Base-by-base conservation (phyloP, 1,140 invertebrate genomes). In the Trinorchestia longiramus region DNA sequence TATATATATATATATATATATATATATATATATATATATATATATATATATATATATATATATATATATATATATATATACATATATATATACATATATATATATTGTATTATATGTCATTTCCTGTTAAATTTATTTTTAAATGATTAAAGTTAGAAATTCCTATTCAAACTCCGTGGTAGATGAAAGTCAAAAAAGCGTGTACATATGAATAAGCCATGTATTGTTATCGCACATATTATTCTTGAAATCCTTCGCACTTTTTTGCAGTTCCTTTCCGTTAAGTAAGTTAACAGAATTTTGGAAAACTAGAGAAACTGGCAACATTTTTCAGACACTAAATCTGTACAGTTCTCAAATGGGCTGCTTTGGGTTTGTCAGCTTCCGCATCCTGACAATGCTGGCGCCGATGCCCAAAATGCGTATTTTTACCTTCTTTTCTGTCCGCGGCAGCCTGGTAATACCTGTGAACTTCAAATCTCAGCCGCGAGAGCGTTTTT, bases 381-480 rank as follows among this genome's bases (percentile, higher is more conserved):
- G 62, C 62, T 23, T 28, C 62, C 41, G 23, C 43, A 47, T 8
- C n/a, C 44, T 36, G 43, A 94, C 92, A 94, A 91, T 91, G 41
- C 8, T 91, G 19, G 41, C 43, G 41, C 44, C 92, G 44, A 45
- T 94, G 92, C 41, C 92, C 44, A 45, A 44, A 94, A 94, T 11
- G 44, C 4, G 44, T 44, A 94, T 47, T 94, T 94, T 94, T 94
- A 40, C 92, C 3, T 11, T 47, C 92, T 45, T 94, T 94, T 45
- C 44, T 41, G 92, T 43, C 44, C 23, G 11, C 44, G 92, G 28
- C 44, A 40, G 43, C 43, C 44, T 40, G 44, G 40, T 43, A 44
- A 94, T 94, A 47, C 92, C 92, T 42, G 43, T 45, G 92, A 47
- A 94, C 43, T 94, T 94, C 43, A 94, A 94, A 94, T 94, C 92